phyloP scores from a whole-genome alignment of 1,140 invertebrate genomes.

The Neomicropteryx cornuta region DNA sequence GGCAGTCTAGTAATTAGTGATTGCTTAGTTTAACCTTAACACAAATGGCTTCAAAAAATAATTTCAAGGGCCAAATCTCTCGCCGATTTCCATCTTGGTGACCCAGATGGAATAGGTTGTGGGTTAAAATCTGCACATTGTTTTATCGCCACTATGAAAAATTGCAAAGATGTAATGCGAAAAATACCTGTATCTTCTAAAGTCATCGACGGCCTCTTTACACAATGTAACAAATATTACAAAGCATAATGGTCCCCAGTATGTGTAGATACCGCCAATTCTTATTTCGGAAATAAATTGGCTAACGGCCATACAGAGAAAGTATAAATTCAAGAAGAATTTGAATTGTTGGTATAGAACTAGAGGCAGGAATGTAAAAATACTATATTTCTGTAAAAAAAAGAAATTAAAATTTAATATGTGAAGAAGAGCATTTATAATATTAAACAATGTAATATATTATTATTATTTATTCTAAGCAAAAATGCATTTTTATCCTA shows the following conservation, averaged over 20 bases:
- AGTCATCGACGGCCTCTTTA: slow-evolving; percentile 94
- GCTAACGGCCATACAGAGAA: slow-evolving; percentile 93
- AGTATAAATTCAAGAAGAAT: slow-evolving; percentile 98
- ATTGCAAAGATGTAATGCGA: not conserved
- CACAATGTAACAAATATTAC: slow-evolving; percentile 92
- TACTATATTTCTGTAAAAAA: slow-evolving; percentile 82
- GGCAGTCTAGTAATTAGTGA: too few species aligned
- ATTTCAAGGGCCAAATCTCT: too few species aligned
- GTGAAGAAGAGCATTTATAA: not conserved
- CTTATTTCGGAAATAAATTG: slow-evolving; percentile 95
- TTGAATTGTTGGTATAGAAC: slow-evolving; percentile 98
- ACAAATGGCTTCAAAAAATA: too few species aligned
- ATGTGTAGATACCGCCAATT: slow-evolving; percentile 97
- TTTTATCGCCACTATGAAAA: too few species aligned
- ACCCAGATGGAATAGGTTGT: too few species aligned
- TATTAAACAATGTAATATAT: too few species aligned
- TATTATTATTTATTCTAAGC: too few species aligned
- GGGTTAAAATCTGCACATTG: too few species aligned
- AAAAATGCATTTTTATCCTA: not conserved
- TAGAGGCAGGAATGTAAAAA: slow-evolving; percentile 94
- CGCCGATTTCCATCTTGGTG: too few species aligned
- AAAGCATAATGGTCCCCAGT: slow-evolving; percentile 97
- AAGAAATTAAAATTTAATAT: slow-evolving; percentile 1
- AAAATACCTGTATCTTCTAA: slow-evolving; percentile 58
- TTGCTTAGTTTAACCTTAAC: too few species aligned